phyloP scores from a whole-genome alignment of 2,113 vertebrate genomes.

The Lepus europaeus region DNA sequence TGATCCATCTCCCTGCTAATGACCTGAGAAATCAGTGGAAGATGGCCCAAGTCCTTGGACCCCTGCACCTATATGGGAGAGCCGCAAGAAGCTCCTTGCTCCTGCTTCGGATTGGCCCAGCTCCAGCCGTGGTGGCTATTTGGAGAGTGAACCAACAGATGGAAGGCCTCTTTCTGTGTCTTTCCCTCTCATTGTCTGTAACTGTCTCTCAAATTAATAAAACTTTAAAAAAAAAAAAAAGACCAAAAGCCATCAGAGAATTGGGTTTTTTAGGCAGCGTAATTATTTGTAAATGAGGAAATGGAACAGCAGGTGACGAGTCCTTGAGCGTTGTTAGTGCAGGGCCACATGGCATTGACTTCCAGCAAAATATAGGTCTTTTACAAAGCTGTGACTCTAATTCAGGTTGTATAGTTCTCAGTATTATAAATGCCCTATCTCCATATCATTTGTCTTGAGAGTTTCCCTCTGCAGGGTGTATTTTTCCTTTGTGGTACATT shows the following conservation, averaged over 20 bases:
- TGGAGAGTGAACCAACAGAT: too few species aligned
- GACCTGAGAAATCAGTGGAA: too few species aligned
- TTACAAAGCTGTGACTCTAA: conserved; percentile 27
- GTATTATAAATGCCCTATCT: conserved; percentile 17
- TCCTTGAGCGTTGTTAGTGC: not conserved
- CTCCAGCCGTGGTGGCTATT: too few species aligned
- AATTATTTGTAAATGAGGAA: conserved; percentile 46
- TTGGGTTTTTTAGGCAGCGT: not conserved
- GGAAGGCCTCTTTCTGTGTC: too few species aligned
- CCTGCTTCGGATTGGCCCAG: too few species aligned
- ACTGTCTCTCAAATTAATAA: too few species aligned
- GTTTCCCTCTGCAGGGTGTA: conserved; percentile 32
- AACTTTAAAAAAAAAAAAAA: too few species aligned
- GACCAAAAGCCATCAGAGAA: conserved; percentile 37
- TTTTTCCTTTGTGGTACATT: conserved; percentile 62
- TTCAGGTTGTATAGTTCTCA: conserved; percentile 14
- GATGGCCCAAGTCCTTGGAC: too few species aligned
- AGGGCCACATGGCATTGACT: conserved; percentile 25
- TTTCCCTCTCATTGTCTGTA: too few species aligned
- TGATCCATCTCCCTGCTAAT: too few species aligned
- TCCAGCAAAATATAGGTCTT: conserved; percentile 25
- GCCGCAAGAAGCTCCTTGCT: too few species aligned
- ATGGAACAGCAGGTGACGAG: not conserved
- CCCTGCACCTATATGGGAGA: too few species aligned
- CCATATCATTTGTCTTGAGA: conserved; percentile 40